phyloP scores from a whole-genome alignment of 92 coral and sea anemone species.

The Parazoanthus atlanticus region DNA sequence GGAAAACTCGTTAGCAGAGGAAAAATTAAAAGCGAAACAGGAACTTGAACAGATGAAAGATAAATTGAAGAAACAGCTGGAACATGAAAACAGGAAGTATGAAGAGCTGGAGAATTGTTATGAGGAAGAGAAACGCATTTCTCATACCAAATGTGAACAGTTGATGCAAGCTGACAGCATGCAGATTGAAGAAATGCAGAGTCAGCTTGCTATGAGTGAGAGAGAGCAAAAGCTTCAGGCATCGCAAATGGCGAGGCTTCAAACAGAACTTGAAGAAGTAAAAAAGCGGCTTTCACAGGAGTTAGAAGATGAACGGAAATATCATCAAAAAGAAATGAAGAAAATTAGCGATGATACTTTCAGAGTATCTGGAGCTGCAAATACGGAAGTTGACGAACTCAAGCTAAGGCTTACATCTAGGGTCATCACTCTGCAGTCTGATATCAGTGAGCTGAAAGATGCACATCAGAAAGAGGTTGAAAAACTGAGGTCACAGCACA shows the following conservation, averaged over 20 bases:
- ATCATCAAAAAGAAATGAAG: slow-evolving; percentile 79
- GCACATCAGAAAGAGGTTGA: slow-evolving; percentile 79
- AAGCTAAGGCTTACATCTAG: slow-evolving; percentile 90
- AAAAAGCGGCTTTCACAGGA: slow-evolving; percentile 65
- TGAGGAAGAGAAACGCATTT: slow-evolving; percentile 25
- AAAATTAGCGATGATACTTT: slow-evolving; percentile 81
- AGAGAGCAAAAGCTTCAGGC: slow-evolving; percentile 64
- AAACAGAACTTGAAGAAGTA: slow-evolving; percentile 76
- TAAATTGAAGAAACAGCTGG: slow-evolving; percentile 3
- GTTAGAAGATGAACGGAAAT: slow-evolving; percentile 63
- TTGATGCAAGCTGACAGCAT: slow-evolving; percentile 21
- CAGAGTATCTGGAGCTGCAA: slow-evolving; percentile 80
- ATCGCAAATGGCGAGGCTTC: slow-evolving; percentile 56
- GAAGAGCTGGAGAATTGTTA: slow-evolving; percentile 15
- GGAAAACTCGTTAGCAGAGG: slow-evolving; percentile 55
- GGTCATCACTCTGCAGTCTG: slow-evolving; percentile 94
- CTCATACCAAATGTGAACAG: neutral
- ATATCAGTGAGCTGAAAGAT: slow-evolving; percentile 93
- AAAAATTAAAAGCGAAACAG: slow-evolving; percentile 26
- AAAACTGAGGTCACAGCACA: slow-evolving; percentile 73
- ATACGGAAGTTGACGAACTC: slow-evolving; percentile 81
- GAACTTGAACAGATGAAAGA: slow-evolving; percentile 24
- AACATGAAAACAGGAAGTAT: slow-evolving; percentile 13
- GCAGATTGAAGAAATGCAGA: slow-evolving; percentile 46
- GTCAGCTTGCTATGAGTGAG: slow-evolving; percentile 58